Evolutionary conservation across 2,113 vertebrate genomes (phyloP), one percentile per base, ranked within the genome.

Genomic region (Nanorana parkeri): DNA sequence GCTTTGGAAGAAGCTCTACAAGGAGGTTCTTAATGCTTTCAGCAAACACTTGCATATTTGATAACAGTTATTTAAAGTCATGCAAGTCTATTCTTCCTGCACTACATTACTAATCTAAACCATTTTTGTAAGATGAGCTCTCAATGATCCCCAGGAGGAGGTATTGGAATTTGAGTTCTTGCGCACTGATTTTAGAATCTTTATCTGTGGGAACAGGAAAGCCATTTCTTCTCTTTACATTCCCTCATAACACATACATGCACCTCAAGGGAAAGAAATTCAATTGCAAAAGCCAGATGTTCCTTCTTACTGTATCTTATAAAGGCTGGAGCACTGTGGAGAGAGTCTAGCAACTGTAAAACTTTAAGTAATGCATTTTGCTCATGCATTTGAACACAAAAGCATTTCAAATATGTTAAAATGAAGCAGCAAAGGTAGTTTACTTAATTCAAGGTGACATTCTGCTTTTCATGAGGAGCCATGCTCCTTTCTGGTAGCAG

Each of bases 11-110:
- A 82, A 75, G 26, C 21, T 83, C 80, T 83, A 76, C 63, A 66
- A 72, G 80, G 72, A 47, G 79, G 68, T 83, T 83, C 72, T 68
- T 69, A 79, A 77, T 76, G 72, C 83, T 90, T 91, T 90, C 83
- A 89, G 80, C 88, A 85, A 88, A 88, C 81, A 29, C 52, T 83
- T 85, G 47, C 20, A 77, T 84, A 86, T 85, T 87, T 88, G 79
- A 81, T 65, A 75, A 73, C 87, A 85, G 28, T 68, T 77, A 74
- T 6, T 26, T 69, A 51, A 47, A 77, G 16, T 29, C 21, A 26
- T 19, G 79, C 60, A 76, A 17, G 54, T 79, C 55, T 78, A 68
- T 76, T 17, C 21, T 85, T 78, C 47, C 60, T 83, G 60, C 54
- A 67, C 64, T 69, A 32, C 72, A 68, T 19, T 65, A 81, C 51